Evolutionary conservation across 2,888 invertebrate species (phyloP), one percentile per base, ranked within the genome.

Genomic region (Chironomus riparius): DNA sequence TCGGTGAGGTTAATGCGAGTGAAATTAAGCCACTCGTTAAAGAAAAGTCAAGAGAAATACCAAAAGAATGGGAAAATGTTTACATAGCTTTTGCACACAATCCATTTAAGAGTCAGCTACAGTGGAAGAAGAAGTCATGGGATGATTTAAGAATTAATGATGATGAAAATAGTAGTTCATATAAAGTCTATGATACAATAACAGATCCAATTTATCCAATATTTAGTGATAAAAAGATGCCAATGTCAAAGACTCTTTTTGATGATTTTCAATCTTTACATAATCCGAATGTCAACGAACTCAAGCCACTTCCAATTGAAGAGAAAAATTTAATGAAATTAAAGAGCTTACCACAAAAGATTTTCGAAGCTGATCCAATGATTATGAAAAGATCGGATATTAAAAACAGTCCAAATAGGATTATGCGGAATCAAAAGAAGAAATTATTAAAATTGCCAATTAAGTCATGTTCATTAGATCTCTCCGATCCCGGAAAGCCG

Each of bases 161-260:
- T n/a, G 76, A 77, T 0, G 83, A 83, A 15, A 56, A 56, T 56
- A 81, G 81, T n/a, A 77, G 82, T 48, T 84, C 84, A 77, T 85
- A 83, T 68, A 84, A 85, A 50, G 86, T 86, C 76, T 89, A 87
- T 38, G 88, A 89, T 81, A 92, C 93, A 0, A 92, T 93, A 75
- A 88, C 91, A 68, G 94, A 94, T 83, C 93, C 94, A 1, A 87
- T 86, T 77, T 92, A 90, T 85, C 93, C 93, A 0, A 88, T 92
- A 22, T 92, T 92, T 79, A 89, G 90, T 80, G 87, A 24, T 5
- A 90, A 92, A 78, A 93, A 93, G 0, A 87, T 90, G 70, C 89
- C 90, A 4, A 90, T 91, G 77, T 93, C 93, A 0, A 88, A 89
- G 78, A 88, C 88, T 5, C 84, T 93, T 0, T 92, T 91, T 81